Evolutionary conservation across 2,888 invertebrate species (phyloP).

Genomic region (Conchocele bisecta): DNA sequence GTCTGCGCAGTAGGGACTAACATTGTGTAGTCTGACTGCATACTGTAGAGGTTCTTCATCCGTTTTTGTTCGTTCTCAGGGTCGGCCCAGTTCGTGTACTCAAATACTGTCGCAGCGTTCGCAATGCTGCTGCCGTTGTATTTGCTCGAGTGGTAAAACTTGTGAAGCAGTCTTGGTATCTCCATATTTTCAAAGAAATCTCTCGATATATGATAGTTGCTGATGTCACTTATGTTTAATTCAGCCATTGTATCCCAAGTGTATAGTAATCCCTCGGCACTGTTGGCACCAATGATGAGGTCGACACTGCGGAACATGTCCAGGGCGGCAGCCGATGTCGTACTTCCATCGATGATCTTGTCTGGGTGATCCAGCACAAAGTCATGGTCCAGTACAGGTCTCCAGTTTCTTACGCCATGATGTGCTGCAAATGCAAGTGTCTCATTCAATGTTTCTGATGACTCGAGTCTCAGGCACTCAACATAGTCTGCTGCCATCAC

Average conservation of each 20-base stretch:
- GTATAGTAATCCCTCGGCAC: conserved; percentile 7
- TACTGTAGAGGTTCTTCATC: neutral
- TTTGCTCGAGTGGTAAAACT: neutral
- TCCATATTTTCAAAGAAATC: neutral
- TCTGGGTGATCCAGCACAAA: conserved; percentile 1
- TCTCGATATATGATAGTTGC: neutral
- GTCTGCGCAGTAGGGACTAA: neutral
- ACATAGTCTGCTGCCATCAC: neutral
- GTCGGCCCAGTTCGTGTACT: conserved; percentile 17
- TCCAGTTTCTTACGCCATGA: neutral
- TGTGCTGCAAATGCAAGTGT: neutral
- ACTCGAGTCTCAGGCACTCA: neutral
- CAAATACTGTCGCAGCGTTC: neutral
- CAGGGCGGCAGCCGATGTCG: neutral
- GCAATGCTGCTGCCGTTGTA: neutral
- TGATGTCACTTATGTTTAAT: neutral
- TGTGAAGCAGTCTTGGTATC: conserved; percentile 5
- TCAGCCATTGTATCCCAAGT: neutral
- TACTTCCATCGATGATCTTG: neutral
- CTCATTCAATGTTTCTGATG: neutral
- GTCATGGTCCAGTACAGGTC: conserved; percentile 12
- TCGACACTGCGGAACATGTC: conserved; percentile 19
- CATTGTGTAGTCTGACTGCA: neutral
- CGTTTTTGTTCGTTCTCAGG: neutral
- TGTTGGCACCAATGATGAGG: conserved; percentile 20